Conservation (phyloP, 2,797 vertebrate species). For the Gymnothorax reevesii region DNA sequence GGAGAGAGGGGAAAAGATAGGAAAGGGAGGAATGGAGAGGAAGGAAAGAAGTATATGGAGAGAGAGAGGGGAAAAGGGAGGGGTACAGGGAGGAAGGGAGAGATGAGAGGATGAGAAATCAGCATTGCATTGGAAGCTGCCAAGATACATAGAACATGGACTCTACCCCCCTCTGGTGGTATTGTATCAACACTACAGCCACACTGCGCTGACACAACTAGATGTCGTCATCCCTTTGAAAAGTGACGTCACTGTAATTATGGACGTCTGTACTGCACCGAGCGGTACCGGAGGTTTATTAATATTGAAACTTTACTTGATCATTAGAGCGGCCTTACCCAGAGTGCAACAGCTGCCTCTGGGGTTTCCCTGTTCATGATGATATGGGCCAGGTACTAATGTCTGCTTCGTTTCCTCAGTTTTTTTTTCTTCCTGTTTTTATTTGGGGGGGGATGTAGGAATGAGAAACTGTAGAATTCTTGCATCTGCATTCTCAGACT, state of each 20-base stretch:
- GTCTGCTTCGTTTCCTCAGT: neutral
- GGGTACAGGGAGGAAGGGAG: conserved; percentile 18
- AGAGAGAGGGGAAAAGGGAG: neutral
- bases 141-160: conserved; percentile 48
- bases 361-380: neutral
- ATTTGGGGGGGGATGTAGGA: neutral
- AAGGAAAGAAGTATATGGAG: neutral
- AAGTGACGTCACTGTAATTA: neutral
- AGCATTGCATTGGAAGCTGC: conserved; percentile 53
- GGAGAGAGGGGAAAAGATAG: neutral
- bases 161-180: conserved; percentile 47
- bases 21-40: neutral
- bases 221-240: neutral
- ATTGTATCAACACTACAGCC: neutral
- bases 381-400: neutral
- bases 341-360: neutral
- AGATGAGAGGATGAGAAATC: conserved; percentile 38
- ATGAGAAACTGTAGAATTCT: neutral
- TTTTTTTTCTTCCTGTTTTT: neutral
- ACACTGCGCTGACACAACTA: neutral
- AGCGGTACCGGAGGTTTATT: too few species aligned
- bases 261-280: too few species aligned
- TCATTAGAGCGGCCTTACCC: too few species aligned
- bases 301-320: too few species aligned
- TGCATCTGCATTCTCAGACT: too few species aligned